Conservation (phyloP, 92 coral and sea anemone genomes). For the Paramuricea clavata region DNA sequence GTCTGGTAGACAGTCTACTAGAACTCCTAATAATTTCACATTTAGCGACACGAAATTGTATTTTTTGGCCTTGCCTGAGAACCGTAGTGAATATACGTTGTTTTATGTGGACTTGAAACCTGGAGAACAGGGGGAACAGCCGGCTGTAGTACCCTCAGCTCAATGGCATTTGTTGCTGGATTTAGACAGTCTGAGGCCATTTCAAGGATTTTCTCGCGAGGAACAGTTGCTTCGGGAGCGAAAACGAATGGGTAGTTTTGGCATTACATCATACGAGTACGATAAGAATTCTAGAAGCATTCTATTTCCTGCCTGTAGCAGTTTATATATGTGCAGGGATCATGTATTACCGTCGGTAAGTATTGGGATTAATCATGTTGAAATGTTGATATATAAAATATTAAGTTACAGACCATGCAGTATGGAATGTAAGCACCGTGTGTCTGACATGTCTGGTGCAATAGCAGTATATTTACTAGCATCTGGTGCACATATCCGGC, state of each 20-base stretch:
- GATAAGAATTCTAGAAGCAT: constrained; percentile 83
- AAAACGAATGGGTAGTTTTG: constrained; percentile 94
- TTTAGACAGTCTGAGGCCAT: constrained; percentile 72
- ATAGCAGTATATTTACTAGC: no score
- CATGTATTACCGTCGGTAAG: constrained; percentile 48
- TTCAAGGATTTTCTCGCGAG: constrained; percentile 94
- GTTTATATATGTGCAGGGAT: constrained; percentile 88
- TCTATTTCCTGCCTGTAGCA: constrained; percentile 87
- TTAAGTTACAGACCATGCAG: no score
- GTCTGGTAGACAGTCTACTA: constrained; percentile 79
- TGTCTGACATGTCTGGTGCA: no score
- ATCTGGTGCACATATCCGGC: no score
- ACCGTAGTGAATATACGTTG: constrained; percentile 93
- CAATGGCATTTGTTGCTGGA: constrained; percentile 86
- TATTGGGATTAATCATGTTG: neutral
- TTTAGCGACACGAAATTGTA: constrained; percentile 87
- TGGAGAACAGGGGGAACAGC: constrained; percentile 4
- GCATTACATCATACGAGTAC: constrained; percentile 94
- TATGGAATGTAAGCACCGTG: no score
- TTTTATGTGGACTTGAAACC: constrained; percentile 86
- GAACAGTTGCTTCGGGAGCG: constrained; percentile 93
- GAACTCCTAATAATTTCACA: constrained; percentile 96
- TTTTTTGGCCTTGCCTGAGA: constrained; percentile 90
- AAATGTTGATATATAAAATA: no score
- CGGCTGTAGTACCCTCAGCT: constrained; percentile 55